A percentile compares a stretch with the other conserved stretches of the same genome.
These are phyloP conservation scores for Lasius fuliginosus DNA, from an alignment of 2,888 invertebrate species.

Conservation along the genomic window DNA sequence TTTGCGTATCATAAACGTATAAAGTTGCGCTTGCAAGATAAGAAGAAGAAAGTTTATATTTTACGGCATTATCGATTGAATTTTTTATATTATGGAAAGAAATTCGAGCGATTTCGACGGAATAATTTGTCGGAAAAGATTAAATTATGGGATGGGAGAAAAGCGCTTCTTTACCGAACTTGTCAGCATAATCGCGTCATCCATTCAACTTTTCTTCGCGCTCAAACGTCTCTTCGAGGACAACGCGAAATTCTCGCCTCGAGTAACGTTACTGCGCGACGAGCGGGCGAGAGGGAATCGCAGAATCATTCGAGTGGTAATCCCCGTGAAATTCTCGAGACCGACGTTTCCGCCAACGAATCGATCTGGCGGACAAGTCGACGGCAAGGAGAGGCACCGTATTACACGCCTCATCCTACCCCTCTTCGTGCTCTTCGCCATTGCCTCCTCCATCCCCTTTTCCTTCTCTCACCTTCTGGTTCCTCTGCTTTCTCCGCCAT, in stretches of 20 bases:
- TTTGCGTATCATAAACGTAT: neutral
- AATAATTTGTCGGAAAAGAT: slow-evolving; percentile 6
- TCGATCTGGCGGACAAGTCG: slow-evolving; percentile 63
- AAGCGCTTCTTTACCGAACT: neutral
- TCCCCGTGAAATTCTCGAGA: slow-evolving; percentile 47
- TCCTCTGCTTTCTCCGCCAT: slow-evolving; percentile 73
- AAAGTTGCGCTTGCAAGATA: neutral
- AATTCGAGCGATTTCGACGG: neutral
- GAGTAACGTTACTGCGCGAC: slow-evolving; percentile 4
- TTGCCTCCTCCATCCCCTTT: slow-evolving; percentile 64
- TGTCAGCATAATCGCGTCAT: slow-evolving; percentile 2
- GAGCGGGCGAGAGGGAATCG: slow-evolving; percentile 30
- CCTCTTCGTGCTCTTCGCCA: slow-evolving; percentile 53
- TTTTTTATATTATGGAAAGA: neutral
- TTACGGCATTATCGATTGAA: neutral
- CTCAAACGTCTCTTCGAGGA: slow-evolving; percentile 1
- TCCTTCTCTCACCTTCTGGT: slow-evolving; percentile 50
- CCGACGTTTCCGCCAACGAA: slow-evolving; percentile 57
- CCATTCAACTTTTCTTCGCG: slow-evolving; percentile 11
- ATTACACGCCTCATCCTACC: slow-evolving; percentile 59
- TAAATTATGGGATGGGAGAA: neutral
- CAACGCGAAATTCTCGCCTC: slow-evolving; percentile 20
- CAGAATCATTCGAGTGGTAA: slow-evolving; percentile 45
- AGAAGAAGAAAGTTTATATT: neutral
- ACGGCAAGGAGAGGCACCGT: slow-evolving; percentile 64